Base-by-base conservation (phyloP, 2,797 vertebrate species). In the Percopsis omiscomaycus region DNA sequence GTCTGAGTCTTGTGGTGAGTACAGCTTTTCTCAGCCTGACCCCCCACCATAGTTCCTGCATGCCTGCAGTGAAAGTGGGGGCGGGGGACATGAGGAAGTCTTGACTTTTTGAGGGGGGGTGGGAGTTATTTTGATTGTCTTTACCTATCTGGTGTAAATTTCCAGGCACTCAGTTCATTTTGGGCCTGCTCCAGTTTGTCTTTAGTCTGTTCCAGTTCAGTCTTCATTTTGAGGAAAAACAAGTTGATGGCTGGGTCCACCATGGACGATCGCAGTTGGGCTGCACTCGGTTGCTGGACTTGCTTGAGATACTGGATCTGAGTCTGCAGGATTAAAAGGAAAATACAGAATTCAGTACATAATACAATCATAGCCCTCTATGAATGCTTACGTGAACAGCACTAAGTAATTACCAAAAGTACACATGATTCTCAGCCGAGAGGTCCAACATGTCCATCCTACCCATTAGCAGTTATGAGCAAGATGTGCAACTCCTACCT, bases 81-180 rank as follows among this genome's bases (percentile, higher is more conserved):
- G 88, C 90, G 90, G 90, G 91, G 89, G 90, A 88, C 90, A 85
- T 94, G 95, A 96, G 96, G 95, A 93, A 95, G 95, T 98, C 96
- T 98, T 98, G 96, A 95, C 95, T 96, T 86, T 90, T 87, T 83
- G 81, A 88, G 84, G 86, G 89, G 22, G 82, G 77, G 78, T 88
- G 84, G 87, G 83, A 80, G 89, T 92, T 92, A 91, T 92, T 92
- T 96, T 97, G 95, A 95, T 95, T 96, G 95, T 96, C 95, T 97
- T 98, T 99, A 99, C 97, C 97, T 99, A 99, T 99, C 96, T 97
- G 98, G 97, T 95, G 96, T 99, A 99, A 99, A 99, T 95, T 99
- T 99, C 98, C 97, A 99, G 97, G 98, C 97, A 99, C 97, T 99
- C 96, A 99, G 96, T 99, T 99, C 98, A 99, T 99, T 98, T 98